Percentiles rank a stretch among this genome's conserved stretches.
Conservation (phyloP, 2,113 vertebrate genomes). For the Diadophis punctatus region DNA sequence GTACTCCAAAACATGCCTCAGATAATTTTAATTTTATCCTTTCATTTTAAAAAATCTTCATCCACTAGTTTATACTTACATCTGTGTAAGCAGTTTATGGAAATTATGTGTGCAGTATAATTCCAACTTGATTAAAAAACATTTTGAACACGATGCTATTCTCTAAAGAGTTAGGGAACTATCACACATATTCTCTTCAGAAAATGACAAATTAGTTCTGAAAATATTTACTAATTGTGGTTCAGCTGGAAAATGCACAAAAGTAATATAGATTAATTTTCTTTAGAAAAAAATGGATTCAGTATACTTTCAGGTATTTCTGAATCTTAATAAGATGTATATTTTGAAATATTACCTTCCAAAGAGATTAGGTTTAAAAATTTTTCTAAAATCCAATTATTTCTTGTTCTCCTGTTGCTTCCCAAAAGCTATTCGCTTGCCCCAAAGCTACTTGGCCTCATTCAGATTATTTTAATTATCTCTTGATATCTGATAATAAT, state of each 20-base stretch:
- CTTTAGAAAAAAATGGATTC: constrained; percentile 4
- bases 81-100: not conserved
- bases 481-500: not conserved
- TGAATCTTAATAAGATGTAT: constrained; percentile 8
- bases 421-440: not conserved
- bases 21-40: not conserved
- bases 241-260: not conserved
- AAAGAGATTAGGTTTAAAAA: not conserved
- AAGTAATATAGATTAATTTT: not conserved
- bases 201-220: not conserved
- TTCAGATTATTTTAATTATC: not conserved
- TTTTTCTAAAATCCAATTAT: not conserved
- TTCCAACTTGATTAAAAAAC: not conserved
- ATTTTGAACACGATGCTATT: not conserved
- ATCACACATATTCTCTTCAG: not conserved
- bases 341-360: not conserved
- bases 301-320: not conserved
- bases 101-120: not conserved
- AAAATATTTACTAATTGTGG: not conserved
- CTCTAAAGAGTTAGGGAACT: not conserved
- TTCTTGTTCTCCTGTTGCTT: not conserved
- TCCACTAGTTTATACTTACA: not conserved
- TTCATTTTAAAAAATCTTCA: not conserved
- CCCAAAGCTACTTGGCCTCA: not conserved
- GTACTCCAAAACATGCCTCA: not conserved